phyloP scores from a whole-genome alignment of 2,797 vertebrate species.

The Acridotheres tristis region DNA sequence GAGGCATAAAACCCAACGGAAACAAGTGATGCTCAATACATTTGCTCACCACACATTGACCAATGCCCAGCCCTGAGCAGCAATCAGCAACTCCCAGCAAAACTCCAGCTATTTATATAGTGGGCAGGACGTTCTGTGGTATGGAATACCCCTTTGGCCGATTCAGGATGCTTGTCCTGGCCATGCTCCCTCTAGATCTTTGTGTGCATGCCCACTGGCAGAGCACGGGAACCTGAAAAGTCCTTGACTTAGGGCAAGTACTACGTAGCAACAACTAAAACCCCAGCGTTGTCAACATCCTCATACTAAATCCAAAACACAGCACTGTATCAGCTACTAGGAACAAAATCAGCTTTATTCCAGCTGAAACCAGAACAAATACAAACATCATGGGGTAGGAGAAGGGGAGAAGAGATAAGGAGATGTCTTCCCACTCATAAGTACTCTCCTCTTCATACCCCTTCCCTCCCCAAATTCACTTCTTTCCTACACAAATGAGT shows the following conservation, averaged over 20 bases:
- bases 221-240: neutral
- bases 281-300: neutral
- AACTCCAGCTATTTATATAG: neutral
- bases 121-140: accelerated
- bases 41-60: neutral
- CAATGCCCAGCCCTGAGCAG: neutral
- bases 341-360: neutral
- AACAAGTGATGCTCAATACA: neutral
- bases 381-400: neutral
- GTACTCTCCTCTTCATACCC: neutral
- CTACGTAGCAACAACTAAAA: neutral
- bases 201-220: neutral
- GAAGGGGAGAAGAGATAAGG: neutral
- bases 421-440: neutral
- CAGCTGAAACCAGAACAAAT: neutral
- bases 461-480: neutral
- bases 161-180: neutral
- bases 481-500: neutral
- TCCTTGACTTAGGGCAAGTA: neutral
- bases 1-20: neutral
- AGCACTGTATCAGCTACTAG: neutral
- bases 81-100: neutral
- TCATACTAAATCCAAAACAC: neutral
- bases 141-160: neutral
- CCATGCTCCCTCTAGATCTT: neutral